phyloP scores from a whole-genome alignment of 2,797 vertebrate species.

The Melanotaenia trifasciata region DNA sequence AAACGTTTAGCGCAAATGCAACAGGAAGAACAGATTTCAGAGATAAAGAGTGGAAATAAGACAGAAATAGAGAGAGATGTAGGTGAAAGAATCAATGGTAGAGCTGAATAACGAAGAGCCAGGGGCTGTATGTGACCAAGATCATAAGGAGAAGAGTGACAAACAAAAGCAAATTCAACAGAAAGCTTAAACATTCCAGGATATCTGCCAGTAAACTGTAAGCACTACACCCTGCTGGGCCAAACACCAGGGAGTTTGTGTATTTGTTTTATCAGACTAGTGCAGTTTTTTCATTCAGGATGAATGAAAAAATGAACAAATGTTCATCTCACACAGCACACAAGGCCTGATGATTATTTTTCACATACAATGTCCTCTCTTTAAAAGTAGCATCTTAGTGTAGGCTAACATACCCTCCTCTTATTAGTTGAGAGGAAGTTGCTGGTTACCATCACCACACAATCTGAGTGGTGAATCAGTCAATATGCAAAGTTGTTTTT shows the following conservation, averaged over 20 bases:
- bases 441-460: too few relatives aligned
- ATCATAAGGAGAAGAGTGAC: slow-evolving; percentile 23
- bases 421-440: too few relatives aligned
- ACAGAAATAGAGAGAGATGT: slow-evolving; percentile 4
- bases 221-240: not conserved
- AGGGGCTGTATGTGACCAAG: slow-evolving; percentile 30
- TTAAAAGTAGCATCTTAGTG: not conserved
- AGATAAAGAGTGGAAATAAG: slow-evolving; percentile 1
- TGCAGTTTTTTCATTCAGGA: not conserved
- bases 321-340: not conserved
- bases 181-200: not conserved
- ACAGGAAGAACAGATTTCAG: slow-evolving; percentile 4
- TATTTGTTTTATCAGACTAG: not conserved
- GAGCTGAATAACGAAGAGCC: slow-evolving; percentile 29
- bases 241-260: not conserved
- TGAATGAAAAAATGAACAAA: too few relatives aligned
- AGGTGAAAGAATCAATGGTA: slow-evolving; percentile 2
- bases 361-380: not conserved
- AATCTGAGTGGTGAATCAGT: too few relatives aligned
- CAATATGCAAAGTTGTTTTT: not conserved
- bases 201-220: not conserved
- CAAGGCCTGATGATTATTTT: not conserved
- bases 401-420: not conserved
- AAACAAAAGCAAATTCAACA: slow-evolving; percentile 3
- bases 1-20: not conserved